Evolutionary conservation across 2,113 vertebrate genomes (phyloP).

Genomic region (Oncorhynchus clarkii): DNA sequence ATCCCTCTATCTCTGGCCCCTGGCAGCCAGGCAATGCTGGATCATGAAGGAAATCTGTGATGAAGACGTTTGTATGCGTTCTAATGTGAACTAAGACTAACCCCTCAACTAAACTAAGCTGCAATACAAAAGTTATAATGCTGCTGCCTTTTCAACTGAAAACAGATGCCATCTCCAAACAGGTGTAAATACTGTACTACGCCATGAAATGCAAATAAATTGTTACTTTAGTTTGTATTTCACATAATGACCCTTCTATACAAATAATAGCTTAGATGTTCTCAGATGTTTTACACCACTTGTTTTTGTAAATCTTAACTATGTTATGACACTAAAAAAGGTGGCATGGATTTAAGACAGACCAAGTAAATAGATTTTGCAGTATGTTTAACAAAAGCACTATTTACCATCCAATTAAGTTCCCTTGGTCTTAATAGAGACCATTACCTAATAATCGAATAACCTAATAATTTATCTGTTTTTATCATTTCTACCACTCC

Average conservation of each 20-base stretch:
- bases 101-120: conserved; percentile 34
- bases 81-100: conserved; percentile 13
- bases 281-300: background rate
- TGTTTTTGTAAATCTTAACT: background rate
- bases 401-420: background rate
- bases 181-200: conserved; percentile 42
- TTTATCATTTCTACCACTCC: too few relatives aligned
- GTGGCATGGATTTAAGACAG: background rate
- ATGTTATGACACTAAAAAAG: background rate
- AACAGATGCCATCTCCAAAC: conserved; percentile 12
- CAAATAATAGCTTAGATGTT: background rate
- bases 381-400: background rate
- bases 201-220: too few relatives aligned
- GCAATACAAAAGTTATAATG: conserved; percentile 22
- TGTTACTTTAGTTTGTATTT: conserved; percentile 30
- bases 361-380: background rate
- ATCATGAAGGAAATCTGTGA: conserved; percentile 26
- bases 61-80: background rate
- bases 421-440: background rate
- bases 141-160: background rate
- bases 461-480: too few relatives aligned
- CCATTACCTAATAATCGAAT: background rate
- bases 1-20: background rate
- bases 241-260: conserved; percentile 41
- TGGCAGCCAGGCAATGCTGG: conserved; percentile 12